Base-by-base conservation (phyloP, 2,888 invertebrate species). In the Villa cingulata region DNA sequence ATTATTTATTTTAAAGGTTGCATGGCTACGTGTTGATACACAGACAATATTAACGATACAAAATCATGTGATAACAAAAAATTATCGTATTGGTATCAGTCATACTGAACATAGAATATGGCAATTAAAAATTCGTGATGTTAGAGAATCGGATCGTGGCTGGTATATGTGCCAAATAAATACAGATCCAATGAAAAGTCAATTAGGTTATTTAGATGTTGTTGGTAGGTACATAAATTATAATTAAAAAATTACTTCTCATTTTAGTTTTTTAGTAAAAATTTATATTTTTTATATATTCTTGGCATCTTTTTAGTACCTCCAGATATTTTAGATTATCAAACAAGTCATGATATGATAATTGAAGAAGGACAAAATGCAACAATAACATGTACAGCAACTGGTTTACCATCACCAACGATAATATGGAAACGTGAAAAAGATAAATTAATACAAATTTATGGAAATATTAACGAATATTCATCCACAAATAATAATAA, bases 131-230 rank as follows among this genome's bases (percentile, higher is more conserved):
- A 86, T 91, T 59, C 76, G 82, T 41, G 87, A 89, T 62, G 83
- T 90, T 3, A 74, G 82, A 46, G 86, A 88, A 64, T 78, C 83
- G 0, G 91, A 91, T 70, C 78, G 83, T 55, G 66, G 90, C 45
- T 88, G 86, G 81, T 91, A 90, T 72, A 89, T 89, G 89, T 91
- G 90, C 55, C 89, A 90, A 74, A 88, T 90, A 56, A 90, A 90
- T 66, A 90, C 89, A 0, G 87, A 88, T 64, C 91, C 91, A 0
- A 90, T 91, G 90, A 88, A 88, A 63, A 86, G 85, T 62, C 89
- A 90, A 70, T 78, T 84, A 52, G 88, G 89, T 37, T 87, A 85
- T 63, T 71, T 91, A 52, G 83, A 89, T 62, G 87, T 91, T 50
- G 88, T 89, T 34, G 86, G 88, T 86, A 64, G 77, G 80, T 71